Evolutionary conservation across 2,797 vertebrate species (phyloP).

Genomic region (Tangara arthus): DNA sequence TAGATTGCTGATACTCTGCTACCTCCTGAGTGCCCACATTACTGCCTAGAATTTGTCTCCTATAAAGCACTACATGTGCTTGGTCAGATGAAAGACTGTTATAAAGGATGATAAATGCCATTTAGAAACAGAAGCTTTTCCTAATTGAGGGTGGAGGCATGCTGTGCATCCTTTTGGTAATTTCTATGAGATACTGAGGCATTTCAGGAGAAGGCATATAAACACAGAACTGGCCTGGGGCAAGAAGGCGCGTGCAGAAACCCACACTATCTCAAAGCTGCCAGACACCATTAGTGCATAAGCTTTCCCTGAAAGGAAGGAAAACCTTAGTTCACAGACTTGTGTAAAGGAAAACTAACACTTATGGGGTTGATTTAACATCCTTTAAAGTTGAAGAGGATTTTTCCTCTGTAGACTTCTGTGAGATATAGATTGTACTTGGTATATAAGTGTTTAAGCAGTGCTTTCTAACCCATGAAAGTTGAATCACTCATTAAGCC

Average conservation of each 20-base stretch:
- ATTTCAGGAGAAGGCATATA: background rate
- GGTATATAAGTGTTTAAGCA: background rate
- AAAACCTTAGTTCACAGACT: background rate
- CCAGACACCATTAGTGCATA: background rate
- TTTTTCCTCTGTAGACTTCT: background rate
- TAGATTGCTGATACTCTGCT: background rate
- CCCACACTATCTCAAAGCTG: background rate
- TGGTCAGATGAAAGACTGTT: background rate
- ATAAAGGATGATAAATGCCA: background rate
- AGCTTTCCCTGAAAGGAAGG: background rate
- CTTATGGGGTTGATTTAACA: background rate
- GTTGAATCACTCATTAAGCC: background rate
- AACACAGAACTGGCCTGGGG: background rate
- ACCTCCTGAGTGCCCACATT: background rate
- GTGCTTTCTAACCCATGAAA: background rate
- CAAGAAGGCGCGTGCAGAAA: background rate
- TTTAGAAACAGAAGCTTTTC: background rate
- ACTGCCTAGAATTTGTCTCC: background rate
- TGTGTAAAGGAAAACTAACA: background rate
- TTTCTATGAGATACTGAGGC: background rate
- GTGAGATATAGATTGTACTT: background rate
- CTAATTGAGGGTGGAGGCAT: background rate
- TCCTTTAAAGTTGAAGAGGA: background rate
- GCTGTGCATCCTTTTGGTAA: background rate
- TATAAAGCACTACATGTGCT: rapidly evolving